phyloP scores from a whole-genome alignment of 2,797 vertebrate species.

The Catamblyrhynchus diadema region DNA sequence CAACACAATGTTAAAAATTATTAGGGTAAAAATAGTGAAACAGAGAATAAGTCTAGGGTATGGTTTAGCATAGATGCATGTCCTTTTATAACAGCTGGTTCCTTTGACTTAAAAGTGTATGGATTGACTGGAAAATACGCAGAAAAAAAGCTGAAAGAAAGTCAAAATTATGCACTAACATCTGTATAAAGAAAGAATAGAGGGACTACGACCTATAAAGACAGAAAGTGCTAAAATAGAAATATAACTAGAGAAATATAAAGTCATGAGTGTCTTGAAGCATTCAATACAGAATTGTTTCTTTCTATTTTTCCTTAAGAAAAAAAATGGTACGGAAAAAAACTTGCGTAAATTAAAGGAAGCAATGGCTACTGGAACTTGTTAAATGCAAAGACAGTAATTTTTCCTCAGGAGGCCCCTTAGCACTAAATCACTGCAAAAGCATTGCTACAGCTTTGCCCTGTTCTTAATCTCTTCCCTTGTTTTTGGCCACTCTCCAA shows the following conservation, averaged over 20 bases:
- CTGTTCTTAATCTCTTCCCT: background rate
- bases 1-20: background rate
- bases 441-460: background rate
- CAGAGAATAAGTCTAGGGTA: background rate
- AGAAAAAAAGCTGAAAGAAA: background rate
- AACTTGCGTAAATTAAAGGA: background rate
- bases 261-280: background rate
- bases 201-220: background rate
- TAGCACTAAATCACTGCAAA: background rate
- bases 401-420: background rate
- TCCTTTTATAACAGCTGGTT: background rate
- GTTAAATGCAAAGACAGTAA: background rate
- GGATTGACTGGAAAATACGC: background rate
- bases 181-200: background rate
- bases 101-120: background rate
- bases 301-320: background rate
- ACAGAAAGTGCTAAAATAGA: background rate
- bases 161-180: background rate
- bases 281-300: background rate
- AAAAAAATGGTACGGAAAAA: background rate
- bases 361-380: background rate
- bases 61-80: background rate
- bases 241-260: background rate
- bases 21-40: background rate
- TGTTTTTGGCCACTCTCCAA: background rate